phyloP scores from a whole-genome alignment of 1,140 invertebrate genomes.

The Zaprionus ornatus region DNA sequence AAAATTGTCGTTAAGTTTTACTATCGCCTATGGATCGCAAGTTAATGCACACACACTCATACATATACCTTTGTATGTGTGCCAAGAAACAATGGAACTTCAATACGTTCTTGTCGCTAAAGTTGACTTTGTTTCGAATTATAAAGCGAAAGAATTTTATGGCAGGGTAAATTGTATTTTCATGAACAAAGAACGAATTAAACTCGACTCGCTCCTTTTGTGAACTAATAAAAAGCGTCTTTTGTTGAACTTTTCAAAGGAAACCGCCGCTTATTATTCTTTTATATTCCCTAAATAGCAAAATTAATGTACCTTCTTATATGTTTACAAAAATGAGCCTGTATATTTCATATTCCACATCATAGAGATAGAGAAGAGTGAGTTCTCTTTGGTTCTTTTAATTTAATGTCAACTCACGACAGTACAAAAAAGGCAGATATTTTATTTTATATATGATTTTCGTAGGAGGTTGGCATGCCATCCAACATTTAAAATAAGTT shows the following conservation, averaged over 20 bases:
- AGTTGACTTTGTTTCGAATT: conserved; percentile 3
- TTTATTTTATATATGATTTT: too few species aligned
- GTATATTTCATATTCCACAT: too few species aligned
- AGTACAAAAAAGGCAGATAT: too few species aligned
- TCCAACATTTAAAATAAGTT: too few species aligned
- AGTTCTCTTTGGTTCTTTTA: too few species aligned
- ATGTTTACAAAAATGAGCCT: too few species aligned
- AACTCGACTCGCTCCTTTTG: neutral
- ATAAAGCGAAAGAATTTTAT: conserved; percentile 1
- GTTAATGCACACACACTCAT: neutral
- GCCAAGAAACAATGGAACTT: neutral
- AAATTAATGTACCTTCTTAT: neutral
- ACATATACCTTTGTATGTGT: neutral
- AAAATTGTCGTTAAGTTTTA: conserved; percentile 44
- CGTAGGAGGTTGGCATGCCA: too few species aligned
- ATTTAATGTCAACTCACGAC: too few species aligned
- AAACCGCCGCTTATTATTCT: neutral
- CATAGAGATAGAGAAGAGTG: too few species aligned
- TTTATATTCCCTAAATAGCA: neutral
- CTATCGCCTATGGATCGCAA: conserved; percentile 17
- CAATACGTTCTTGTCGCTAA: neutral
- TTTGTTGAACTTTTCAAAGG: neutral
- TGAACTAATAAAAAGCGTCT: neutral
- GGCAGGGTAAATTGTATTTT: neutral
- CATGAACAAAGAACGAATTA: neutral